Percentiles rank a stretch among this genome's conserved stretches.
phyloP scores from a whole-genome alignment of 2,113 vertebrate species.

The Siphamia tubifer region DNA sequence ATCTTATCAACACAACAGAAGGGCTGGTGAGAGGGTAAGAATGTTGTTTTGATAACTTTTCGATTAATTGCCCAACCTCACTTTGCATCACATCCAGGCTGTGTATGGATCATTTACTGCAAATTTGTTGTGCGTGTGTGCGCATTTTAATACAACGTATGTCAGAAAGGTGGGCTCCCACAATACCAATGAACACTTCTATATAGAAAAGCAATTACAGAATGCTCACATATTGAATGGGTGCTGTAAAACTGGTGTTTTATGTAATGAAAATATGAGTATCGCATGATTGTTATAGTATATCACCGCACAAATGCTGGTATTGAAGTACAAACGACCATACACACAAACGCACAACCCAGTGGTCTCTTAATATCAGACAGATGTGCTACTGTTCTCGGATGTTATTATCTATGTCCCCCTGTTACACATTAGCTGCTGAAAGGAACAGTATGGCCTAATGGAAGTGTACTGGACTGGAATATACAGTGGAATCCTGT shows the following conservation, averaged over 20 bases:
- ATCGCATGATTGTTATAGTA: too few species aligned
- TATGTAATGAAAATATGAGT: too few species aligned
- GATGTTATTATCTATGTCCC: slow-evolving; percentile 57
- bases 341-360: slow-evolving; percentile 12
- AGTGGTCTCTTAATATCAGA: slow-evolving; percentile 4
- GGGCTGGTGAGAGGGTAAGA: too few species aligned
- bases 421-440: slow-evolving; percentile 61
- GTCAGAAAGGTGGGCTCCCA: too few species aligned
- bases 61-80: too few species aligned
- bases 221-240: neutral
- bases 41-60: too few species aligned
- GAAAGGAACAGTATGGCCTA: slow-evolving; percentile 65
- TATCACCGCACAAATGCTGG: neutral
- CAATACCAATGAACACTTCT: neutral
- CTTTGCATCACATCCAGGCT: neutral
- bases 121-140: neutral
- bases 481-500: slow-evolving; percentile 64
- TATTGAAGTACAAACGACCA: neutral
- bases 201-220: neutral
- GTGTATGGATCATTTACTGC: neutral
- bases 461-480: slow-evolving; percentile 65
- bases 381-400: slow-evolving; percentile 34
- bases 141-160: neutral
- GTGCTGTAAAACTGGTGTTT: too few species aligned
- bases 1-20: too few species aligned